phyloP scores from a whole-genome alignment of 2,888 invertebrate species.

The Nomada hirtipes region DNA sequence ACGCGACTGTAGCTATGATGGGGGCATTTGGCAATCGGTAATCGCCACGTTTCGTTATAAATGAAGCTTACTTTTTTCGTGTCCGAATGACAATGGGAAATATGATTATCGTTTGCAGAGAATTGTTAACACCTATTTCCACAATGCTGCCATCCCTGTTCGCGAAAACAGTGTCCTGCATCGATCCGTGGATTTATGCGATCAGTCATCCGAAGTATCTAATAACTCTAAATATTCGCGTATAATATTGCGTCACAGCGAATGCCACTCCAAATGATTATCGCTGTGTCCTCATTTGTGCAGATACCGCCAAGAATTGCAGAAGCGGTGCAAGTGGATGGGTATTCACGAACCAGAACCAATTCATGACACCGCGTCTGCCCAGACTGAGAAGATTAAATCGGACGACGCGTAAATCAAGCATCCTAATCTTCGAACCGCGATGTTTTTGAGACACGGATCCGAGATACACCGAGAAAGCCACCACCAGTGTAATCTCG shows the following conservation, averaged over 20 bases:
- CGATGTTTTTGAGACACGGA: conserved; percentile 1
- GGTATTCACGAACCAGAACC: conserved; percentile 84
- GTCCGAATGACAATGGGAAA: neutral
- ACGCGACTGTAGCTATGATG: conserved; percentile 92
- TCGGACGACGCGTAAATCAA: conserved; percentile 78
- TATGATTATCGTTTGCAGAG: conserved; percentile 74
- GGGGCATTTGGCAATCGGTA: conserved; percentile 92
- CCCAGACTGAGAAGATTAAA: conserved; percentile 79
- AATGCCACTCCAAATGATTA: conserved; percentile 5
- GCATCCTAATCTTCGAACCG: no score
- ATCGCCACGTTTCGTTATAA: neutral
- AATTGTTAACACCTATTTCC: conserved; percentile 84
- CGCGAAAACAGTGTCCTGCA: conserved; percentile 95
- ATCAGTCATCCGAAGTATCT: conserved; percentile 94
- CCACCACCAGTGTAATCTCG: conserved; percentile 71
- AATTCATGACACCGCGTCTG: conserved; percentile 73
- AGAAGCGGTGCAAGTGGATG: conserved; percentile 92
- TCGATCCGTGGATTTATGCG: conserved; percentile 96
- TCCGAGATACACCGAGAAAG: conserved; percentile 54
- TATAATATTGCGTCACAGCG: neutral
- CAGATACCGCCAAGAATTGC: conserved; percentile 89
- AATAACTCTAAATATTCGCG: neutral
- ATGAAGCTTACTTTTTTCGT: neutral
- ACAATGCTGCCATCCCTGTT: conserved; percentile 95
- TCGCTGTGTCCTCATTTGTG: neutral